Evolutionary conservation across 2,113 vertebrate species (phyloP).

Genomic region (Megaceryle torquata): DNA sequence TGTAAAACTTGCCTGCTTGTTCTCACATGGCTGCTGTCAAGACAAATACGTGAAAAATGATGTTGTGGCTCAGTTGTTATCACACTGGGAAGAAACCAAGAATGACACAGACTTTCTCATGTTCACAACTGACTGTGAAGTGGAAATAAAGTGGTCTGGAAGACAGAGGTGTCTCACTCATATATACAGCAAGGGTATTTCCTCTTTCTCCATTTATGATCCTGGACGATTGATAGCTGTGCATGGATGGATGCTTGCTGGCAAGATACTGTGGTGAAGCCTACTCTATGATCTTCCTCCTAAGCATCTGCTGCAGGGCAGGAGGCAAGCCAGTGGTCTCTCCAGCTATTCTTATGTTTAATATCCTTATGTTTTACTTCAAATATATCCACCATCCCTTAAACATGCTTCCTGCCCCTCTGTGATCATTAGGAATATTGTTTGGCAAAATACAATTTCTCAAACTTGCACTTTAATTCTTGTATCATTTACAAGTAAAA

Average conservation of each 20-base stretch:
- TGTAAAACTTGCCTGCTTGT: neutral
- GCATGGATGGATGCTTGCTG: neutral
- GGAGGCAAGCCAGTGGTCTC: neutral
- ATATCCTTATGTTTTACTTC: neutral
- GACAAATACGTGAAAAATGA: accelerated
- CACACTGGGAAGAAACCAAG: neutral
- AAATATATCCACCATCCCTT: neutral
- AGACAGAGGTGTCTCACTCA: neutral
- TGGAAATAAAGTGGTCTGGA: neutral
- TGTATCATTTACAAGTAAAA: neutral
- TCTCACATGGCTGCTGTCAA: neutral
- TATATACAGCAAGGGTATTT: neutral
- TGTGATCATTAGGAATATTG: neutral
- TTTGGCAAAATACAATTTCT: neutral
- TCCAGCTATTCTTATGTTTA: neutral
- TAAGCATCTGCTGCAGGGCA: neutral
- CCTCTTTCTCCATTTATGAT: neutral
- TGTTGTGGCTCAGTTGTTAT: neutral
- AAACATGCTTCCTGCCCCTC: neutral
- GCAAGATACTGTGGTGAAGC: neutral
- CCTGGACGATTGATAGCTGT: neutral
- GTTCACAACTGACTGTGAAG: neutral
- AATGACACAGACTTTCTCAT: neutral
- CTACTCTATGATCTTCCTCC: neutral
- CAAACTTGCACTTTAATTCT: neutral